Percentiles rank a stretch among this genome's conserved stretches.
These are phyloP conservation scores for Eriocheir sinensis DNA, from an alignment of 1,140 invertebrate species.

Conservation along the genomic window DNA sequence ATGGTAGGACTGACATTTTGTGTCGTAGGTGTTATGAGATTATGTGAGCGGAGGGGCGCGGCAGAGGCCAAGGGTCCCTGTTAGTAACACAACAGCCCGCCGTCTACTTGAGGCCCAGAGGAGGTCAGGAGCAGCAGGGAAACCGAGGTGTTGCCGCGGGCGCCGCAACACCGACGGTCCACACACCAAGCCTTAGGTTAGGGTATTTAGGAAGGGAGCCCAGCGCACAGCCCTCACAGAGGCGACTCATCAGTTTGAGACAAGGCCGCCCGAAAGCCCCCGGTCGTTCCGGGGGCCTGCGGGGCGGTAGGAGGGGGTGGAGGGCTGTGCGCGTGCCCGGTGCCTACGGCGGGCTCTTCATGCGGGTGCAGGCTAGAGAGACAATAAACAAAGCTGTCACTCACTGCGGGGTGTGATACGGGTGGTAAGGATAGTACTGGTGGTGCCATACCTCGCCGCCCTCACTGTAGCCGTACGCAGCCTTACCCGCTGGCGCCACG, in stretches of 20 bases:
- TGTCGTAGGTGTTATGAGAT: too few relatives aligned
- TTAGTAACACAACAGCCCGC: slow-evolving; percentile 64
- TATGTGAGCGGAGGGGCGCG: neutral
- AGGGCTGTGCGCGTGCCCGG: slow-evolving; percentile 72
- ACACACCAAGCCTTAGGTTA: slow-evolving; percentile 39
- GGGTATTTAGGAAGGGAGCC: slow-evolving; percentile 34
- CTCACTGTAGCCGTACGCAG: slow-evolving; percentile 76
- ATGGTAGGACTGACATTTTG: neutral
- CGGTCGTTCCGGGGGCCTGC: neutral
- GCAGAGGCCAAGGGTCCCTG: neutral
- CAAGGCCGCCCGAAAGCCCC: neutral
- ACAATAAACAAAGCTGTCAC: slow-evolving; percentile 79
- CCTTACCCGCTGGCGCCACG: slow-evolving; percentile 78
- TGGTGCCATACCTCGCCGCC: slow-evolving; percentile 79
- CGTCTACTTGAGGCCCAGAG: slow-evolving; percentile 61
- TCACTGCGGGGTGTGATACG: slow-evolving; percentile 83
- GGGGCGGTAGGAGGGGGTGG: slow-evolving; percentile 61
- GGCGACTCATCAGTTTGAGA: neutral
- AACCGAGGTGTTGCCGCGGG: neutral
- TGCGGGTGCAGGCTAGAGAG: slow-evolving; percentile 72
- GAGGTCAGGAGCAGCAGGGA: neutral
- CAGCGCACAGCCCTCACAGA: slow-evolving; percentile 48
- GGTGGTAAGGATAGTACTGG: slow-evolving; percentile 84
- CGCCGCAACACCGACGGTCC: neutral
- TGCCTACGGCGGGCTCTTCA: slow-evolving; percentile 66